Evolutionary conservation across 2,797 vertebrate genomes (phyloP), one percentile per base, ranked within the genome.

Genomic region (Sebastes cheni): DNA sequence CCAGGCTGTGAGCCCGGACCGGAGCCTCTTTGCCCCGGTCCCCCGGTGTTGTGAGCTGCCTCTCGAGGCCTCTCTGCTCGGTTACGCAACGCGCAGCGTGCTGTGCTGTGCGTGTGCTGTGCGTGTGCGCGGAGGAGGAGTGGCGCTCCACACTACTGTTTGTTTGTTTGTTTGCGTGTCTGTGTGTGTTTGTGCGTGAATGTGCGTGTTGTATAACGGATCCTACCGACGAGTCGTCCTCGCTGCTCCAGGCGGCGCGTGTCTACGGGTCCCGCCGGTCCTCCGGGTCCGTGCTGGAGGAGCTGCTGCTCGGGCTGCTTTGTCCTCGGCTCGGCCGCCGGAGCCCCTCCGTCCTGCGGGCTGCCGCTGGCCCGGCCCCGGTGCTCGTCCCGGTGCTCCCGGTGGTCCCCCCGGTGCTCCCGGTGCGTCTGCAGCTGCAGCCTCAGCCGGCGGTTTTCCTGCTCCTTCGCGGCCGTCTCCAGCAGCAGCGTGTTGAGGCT

Each of bases 401-500:
- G 65, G 39, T 27, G 27, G 27, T 27, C 27, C 29, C 61, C 59
- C n/a, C 72, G 86, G 84, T 1, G 81, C 60, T 95, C 88, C 70
- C 86, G 67, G 4, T 27, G 27, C 27, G 90, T 34, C 89, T 95
- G 93, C 29, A 96, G 88, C 87, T 87, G 90, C 3, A 90, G 79
- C 50, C 84, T 30, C 5, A 96, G 92, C 46, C 93, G 91, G 79
- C 88, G 94, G 86, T 95, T 96, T 12, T 96, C 96, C 70, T 95
- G 93, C 90, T 96, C 96, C 83, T 94, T 95, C 22, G 78, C 90
- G 72, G 95, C 92, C 22, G 95, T 95, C 76, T 96, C 95, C 89
- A 96, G 91, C 60, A 96, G 93, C 93, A 96, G 90, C 5, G 94
- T 87, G 89, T 94, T 94, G 50, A 96, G 89, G 36, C 94, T 95